Conservation (phyloP, 2,888 invertebrate genomes). For the Ochropleura plecta region DNA sequence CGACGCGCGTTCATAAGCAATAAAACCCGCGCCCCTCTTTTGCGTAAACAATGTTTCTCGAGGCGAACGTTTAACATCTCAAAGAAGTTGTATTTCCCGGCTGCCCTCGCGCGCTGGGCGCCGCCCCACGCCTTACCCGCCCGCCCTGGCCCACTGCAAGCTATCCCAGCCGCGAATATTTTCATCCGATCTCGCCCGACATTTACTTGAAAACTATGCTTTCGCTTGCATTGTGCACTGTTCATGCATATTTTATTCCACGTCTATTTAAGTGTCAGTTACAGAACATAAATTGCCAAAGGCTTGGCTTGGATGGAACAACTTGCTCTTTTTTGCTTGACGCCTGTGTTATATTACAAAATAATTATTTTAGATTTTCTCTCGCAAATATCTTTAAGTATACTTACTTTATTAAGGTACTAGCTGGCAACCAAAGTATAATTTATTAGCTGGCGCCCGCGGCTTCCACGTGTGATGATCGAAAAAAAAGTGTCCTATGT, state of each 20-base stretch:
- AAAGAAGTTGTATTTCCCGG: conserved; percentile 72
- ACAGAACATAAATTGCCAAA: conserved; percentile 34
- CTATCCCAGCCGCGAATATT: conserved; percentile 50
- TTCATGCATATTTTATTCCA: conserved; percentile 42
- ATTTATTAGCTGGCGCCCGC: too few species aligned
- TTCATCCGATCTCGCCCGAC: conserved; percentile 51
- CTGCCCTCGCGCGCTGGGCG: conserved; percentile 54
- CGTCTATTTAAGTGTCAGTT: conserved; percentile 30
- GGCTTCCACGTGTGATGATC: too few species aligned
- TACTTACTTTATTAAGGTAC: not conserved
- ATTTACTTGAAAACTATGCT: conserved; percentile 56
- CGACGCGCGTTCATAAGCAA: conserved; percentile 76
- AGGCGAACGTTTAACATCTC: conserved; percentile 79
- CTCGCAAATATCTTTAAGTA: not conserved
- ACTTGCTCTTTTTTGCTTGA: not conserved
- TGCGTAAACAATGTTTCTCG: conserved; percentile 78
- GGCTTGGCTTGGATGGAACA: conserved; percentile 13
- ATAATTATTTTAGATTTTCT: not conserved
- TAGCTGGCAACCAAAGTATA: too few species aligned
- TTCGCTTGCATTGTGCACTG: conserved; percentile 58
- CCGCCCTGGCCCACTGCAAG: conserved; percentile 39
- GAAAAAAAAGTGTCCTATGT: too few species aligned
- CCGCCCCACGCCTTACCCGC: conserved; percentile 50
- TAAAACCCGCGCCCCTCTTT: conserved; percentile 75
- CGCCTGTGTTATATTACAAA: not conserved